These are phyloP conservation scores for Ruditapes philippinarum DNA, from an alignment of 1,140 invertebrate genomes.

Conservation along the genomic window DNA sequence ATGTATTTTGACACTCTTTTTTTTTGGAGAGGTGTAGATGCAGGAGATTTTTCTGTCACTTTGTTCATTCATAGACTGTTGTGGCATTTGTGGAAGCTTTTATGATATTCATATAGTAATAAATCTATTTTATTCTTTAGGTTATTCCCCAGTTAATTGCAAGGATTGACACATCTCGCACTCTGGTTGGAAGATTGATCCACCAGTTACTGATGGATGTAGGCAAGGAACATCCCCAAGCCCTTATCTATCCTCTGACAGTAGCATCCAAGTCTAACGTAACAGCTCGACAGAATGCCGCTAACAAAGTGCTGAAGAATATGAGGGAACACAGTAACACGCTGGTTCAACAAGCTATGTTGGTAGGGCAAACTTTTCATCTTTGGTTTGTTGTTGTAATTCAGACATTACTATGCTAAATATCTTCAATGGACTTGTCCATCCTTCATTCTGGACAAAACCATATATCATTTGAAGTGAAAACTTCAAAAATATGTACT, in stretches of 20 bases:
- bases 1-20: too few species aligned
- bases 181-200: constrained; percentile 95
- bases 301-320: constrained; percentile 97
- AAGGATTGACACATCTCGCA: constrained; percentile 97
- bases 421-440: too few species aligned
- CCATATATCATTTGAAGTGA: too few species aligned
- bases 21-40: too few species aligned
- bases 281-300: constrained; percentile 93
- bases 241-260: constrained; percentile 98
- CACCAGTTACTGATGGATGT: constrained; percentile 98
- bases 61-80: background rate
- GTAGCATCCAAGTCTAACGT: constrained; percentile 98
- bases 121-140: constrained; percentile 75
- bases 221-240: constrained; percentile 91
- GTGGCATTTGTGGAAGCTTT: too few species aligned
- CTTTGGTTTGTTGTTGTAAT: too few species aligned
- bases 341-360: constrained; percentile 97
- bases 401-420: too few species aligned
- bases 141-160: constrained; percentile 99
- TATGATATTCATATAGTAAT: background rate
- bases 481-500: too few species aligned
- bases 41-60: background rate
- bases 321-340: constrained; percentile 98
- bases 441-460: too few species aligned
- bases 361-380: too few species aligned